A percentile compares a stretch with the other conserved stretches of the same genome.
Evolutionary conservation across 2,797 vertebrate genomes (phyloP).

Genomic region (Gymnocypris eckloni): DNA sequence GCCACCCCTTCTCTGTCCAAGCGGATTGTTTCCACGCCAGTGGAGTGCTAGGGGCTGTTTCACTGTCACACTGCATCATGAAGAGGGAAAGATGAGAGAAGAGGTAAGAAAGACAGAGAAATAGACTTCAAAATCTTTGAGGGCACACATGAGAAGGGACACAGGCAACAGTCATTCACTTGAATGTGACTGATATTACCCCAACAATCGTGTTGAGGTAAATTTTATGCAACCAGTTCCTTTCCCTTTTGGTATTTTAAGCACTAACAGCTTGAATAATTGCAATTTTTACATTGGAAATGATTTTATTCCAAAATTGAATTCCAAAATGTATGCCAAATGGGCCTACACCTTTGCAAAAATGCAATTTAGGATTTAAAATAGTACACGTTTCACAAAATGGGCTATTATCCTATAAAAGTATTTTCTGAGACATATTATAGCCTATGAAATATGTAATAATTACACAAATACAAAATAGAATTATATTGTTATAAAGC

Average conservation of each 20-base stretch:
- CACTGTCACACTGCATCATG: conserved; percentile 83
- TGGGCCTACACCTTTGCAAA: not conserved
- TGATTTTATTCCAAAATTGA: not conserved
- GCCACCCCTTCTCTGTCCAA: conserved; percentile 81
- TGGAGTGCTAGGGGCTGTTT: conserved; percentile 78
- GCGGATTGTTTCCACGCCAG: conserved; percentile 84
- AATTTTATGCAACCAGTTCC: conserved; percentile 12
- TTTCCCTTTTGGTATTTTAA: not conserved
- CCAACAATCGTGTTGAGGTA: conserved; percentile 32
- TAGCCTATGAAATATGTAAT: too few species aligned
- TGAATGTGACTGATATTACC: conserved; percentile 48
- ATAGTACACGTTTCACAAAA: too few species aligned
- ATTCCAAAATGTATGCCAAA: not conserved
- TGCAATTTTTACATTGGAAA: not conserved
- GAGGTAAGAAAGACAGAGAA: conserved; percentile 57
- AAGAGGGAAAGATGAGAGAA: conserved; percentile 66
- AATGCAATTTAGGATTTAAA: not conserved
- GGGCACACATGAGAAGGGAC: conserved; percentile 40
- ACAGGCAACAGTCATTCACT: conserved; percentile 36
- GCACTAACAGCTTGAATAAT: not conserved
- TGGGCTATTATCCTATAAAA: too few species aligned
- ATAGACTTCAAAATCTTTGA: conserved; percentile 49
- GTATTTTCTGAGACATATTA: too few species aligned
- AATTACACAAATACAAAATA: too few species aligned
- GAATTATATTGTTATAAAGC: too few species aligned